phyloP scores from a whole-genome alignment of 2,797 vertebrate genomes.

The Ara ararauna region DNA sequence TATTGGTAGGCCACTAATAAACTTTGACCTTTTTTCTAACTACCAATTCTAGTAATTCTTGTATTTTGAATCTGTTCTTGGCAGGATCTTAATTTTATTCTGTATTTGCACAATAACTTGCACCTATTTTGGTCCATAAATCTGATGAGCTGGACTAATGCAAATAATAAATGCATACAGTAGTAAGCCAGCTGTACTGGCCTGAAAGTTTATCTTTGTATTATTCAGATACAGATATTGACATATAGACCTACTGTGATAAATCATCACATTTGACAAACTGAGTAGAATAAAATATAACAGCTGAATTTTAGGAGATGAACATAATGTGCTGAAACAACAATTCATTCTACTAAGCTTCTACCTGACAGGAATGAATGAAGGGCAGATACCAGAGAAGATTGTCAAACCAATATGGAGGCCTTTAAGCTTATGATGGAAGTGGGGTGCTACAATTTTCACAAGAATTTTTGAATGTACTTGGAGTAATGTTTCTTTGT shows the following conservation, averaged over 20 bases:
- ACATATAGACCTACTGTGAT: conserved; percentile 18
- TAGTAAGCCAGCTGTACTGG: background rate
- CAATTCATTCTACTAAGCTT: background rate
- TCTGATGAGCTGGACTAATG: background rate
- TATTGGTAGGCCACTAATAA: background rate
- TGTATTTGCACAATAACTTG: background rate
- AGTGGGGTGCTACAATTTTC: background rate
- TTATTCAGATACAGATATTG: conserved; percentile 40
- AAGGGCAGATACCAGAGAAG: background rate
- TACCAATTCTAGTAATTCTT: background rate
- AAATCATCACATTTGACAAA: conserved; percentile 41
- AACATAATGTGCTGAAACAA: conserved; percentile 12
- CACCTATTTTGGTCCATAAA: background rate
- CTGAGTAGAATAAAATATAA: conserved; percentile 15
- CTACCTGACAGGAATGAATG: conserved; percentile 16
- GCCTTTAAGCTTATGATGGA: background rate
- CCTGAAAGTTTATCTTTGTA: conserved; percentile 25
- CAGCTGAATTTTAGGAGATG: background rate
- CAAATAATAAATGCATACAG: background rate
- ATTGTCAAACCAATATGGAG: background rate
- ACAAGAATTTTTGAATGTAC: background rate
- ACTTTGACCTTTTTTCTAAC: background rate
- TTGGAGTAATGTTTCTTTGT: background rate
- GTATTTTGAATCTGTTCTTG: background rate
- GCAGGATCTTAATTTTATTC: background rate